These are phyloP conservation scores for Cheumatopsyche charites DNA, from an alignment of 1,140 invertebrate species.

Conservation along the genomic window DNA sequence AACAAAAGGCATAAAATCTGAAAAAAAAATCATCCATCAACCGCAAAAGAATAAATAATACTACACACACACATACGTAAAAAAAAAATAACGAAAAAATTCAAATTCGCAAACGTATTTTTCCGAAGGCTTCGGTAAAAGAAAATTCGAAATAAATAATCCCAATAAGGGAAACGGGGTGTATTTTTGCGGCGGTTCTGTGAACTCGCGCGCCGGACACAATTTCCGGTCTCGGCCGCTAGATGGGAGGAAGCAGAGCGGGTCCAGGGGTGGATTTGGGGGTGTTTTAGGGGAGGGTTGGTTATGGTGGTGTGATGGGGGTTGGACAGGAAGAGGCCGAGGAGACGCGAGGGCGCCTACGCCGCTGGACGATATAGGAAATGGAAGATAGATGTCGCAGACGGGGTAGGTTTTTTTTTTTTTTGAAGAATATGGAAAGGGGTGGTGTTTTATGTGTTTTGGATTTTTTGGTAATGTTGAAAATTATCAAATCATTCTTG, in stretches of 20 bases:
- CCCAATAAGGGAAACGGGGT: not conserved
- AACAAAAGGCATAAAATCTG: too few species aligned
- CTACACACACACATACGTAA: too few species aligned
- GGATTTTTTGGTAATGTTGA: too few species aligned
- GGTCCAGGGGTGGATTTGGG: not conserved
- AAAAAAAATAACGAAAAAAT: too few species aligned
- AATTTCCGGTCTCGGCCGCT: slow-evolving; percentile 46
- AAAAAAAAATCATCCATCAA: too few species aligned
- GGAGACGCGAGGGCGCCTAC: slow-evolving; percentile 23
- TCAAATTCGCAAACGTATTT: too few species aligned
- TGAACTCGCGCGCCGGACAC: slow-evolving; percentile 44
- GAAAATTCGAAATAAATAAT: not conserved
- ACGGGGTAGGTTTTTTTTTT: not conserved
- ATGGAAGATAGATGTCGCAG: slow-evolving; percentile 45
- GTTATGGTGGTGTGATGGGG: too few species aligned
- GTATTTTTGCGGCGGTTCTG: slow-evolving; percentile 19
- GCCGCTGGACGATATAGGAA: slow-evolving; percentile 40
- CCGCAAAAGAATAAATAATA: too few species aligned
- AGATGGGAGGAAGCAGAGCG: slow-evolving; percentile 19
- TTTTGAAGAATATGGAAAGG: too few species aligned
- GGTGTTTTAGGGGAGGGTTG: slow-evolving; percentile 7
- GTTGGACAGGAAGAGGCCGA: slow-evolving; percentile 1
- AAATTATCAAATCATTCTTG: too few species aligned
- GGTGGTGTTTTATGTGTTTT: too few species aligned
- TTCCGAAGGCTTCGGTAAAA: too few species aligned